phyloP scores from a whole-genome alignment of 2,797 vertebrate genomes.

The Lindbergichthys nudifrons region DNA sequence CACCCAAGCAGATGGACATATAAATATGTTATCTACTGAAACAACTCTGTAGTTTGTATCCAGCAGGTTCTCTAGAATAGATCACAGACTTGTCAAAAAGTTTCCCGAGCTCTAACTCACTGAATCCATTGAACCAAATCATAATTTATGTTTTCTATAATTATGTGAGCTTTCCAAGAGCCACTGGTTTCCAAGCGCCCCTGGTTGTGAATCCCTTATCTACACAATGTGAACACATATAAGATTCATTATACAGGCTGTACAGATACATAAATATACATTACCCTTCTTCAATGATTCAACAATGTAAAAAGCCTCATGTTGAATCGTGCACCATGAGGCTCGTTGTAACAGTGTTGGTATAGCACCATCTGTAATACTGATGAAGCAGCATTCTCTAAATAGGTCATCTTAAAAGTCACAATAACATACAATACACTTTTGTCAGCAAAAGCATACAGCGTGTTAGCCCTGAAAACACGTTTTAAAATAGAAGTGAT shows the following conservation, averaged over 20 bases:
- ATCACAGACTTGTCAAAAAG: no score
- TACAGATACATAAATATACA: background rate
- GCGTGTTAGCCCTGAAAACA: conserved; percentile 51
- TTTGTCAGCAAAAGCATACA: conserved; percentile 59
- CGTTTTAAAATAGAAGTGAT: conserved; percentile 66
- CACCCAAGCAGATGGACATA: background rate
- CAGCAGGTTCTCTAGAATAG: no score
- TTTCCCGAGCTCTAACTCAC: no score
- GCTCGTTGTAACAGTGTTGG: conserved; percentile 26
- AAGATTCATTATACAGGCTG: background rate
- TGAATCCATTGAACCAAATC: no score
- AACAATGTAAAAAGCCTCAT: background rate
- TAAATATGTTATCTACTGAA: background rate
- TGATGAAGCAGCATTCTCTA: conserved; percentile 62
- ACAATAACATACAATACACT: conserved; percentile 42
- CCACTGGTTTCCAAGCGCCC: background rate
- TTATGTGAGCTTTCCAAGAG: background rate
- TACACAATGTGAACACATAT: background rate
- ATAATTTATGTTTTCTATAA: background rate
- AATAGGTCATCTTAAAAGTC: conserved; percentile 70
- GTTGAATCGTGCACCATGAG: conserved; percentile 6
- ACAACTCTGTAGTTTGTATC: no score
- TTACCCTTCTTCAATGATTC: background rate
- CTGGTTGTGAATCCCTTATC: background rate
- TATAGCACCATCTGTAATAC: conserved; percentile 50